phyloP scores from a whole-genome alignment of 2,888 invertebrate species.

The Epistrophe grossulariae region DNA sequence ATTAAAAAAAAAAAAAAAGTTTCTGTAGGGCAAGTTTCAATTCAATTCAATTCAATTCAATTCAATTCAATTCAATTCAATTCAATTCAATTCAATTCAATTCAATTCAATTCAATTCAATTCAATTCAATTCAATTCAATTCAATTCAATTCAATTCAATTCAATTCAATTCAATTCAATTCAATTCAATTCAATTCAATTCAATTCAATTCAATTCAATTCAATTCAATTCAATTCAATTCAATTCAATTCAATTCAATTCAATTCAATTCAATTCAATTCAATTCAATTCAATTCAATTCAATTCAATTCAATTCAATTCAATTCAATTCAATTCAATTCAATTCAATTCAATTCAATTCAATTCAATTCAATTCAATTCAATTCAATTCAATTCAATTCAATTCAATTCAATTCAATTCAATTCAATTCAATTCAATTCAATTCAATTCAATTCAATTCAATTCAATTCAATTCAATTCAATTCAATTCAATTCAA shows the following conservation, averaged over 20 bases:
- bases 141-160: conserved; percentile 28
- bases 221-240: conserved; percentile 34
- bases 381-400: too few species aligned
- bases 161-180: conserved; percentile 35
- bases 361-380: too few species aligned
- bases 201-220: conserved; percentile 32
- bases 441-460: conserved; percentile 24
- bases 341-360: too few species aligned
- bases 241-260: conserved; percentile 34
- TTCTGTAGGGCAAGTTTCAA: too few species aligned
- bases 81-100: not conserved
- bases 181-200: conserved; percentile 25
- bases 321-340: too few species aligned
- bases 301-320: conserved; percentile 8
- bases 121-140: conserved; percentile 27
- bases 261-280: conserved; percentile 38
- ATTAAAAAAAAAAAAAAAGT: not conserved
- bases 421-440: conserved; percentile 10
- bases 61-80: not conserved
- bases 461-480: conserved; percentile 34
- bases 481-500: conserved; percentile 35
- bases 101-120: too few species aligned
- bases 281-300: conserved; percentile 30
- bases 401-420: too few species aligned
- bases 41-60: too few species aligned